Evolutionary conservation across 2,113 vertebrate genomes (phyloP).

Genomic region (Amphilophus citrinellus): DNA sequence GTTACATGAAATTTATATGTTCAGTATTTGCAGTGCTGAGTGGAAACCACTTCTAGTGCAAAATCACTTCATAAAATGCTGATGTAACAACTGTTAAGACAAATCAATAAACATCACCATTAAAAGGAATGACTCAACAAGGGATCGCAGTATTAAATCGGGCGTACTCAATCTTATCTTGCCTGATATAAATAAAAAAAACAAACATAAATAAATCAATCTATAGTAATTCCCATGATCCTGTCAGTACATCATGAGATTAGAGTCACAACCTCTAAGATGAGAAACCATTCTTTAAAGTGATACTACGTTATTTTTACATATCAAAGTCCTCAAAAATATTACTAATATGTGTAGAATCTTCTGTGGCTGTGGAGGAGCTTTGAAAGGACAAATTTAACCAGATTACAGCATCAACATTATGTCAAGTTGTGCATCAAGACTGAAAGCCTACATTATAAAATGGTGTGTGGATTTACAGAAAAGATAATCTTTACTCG

Average conservation of each 20-base stretch:
- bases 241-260: not conserved
- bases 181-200: conserved; percentile 4
- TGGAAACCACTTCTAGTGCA: not conserved
- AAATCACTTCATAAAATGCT: conserved; percentile 34
- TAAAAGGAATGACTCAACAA: conserved; percentile 41
- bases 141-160: conserved; percentile 48
- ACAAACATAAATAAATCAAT: not conserved
- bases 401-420: not conserved
- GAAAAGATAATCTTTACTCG: not conserved
- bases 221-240: not conserved
- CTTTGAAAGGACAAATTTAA: not conserved
- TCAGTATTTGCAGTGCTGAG: not conserved
- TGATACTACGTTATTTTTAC: not conserved
- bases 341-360: not conserved
- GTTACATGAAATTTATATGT: conserved; percentile 28
- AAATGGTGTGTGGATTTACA: not conserved
- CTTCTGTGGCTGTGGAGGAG: not conserved
- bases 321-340: not conserved
- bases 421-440: not conserved
- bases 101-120: conserved; percentile 38
- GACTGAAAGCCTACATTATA: not conserved
- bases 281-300: not conserved
- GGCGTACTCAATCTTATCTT: not conserved
- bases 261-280: not conserved
- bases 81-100: conserved; percentile 30